phyloP scores from a whole-genome alignment of 30 jellyfish, hydroid and myxozoan genomes.

The Haliclystus octoradiatus region DNA sequence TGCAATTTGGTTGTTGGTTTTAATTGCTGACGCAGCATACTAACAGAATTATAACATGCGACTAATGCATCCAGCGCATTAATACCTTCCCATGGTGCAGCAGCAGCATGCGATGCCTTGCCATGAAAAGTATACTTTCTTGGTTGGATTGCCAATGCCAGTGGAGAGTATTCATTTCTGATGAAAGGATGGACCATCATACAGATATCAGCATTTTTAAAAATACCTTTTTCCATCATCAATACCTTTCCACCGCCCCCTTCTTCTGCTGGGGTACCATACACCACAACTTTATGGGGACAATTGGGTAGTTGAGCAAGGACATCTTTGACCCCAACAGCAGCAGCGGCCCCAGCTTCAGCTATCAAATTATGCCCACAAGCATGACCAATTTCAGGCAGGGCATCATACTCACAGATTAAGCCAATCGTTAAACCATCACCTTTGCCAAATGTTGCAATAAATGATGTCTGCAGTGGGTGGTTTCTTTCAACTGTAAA shows the following conservation, averaged over 20 bases:
- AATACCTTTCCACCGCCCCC: slow-evolving; percentile 77
- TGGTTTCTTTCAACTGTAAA: slow-evolving; percentile 48
- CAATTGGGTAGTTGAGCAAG: not conserved
- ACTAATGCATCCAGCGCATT: slow-evolving; percentile 97
- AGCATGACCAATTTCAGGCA: slow-evolving; percentile 97
- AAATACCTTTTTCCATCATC: slow-evolving; percentile 65
- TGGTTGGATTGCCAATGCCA: not conserved
- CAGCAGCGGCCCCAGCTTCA: slow-evolving; percentile 90
- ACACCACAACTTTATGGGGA: slow-evolving; percentile 39
- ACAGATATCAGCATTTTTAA: slow-evolving; percentile 76
- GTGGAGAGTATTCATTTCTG: slow-evolving; percentile 18
- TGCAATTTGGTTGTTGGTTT: slow-evolving; percentile 56
- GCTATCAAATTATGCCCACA: slow-evolving; percentile 93
- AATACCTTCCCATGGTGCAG: slow-evolving; percentile 86
- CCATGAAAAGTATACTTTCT: slow-evolving; percentile 4
- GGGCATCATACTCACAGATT: slow-evolving; percentile 87
- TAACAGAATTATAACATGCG: slow-evolving; percentile 57
- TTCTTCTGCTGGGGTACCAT: slow-evolving; percentile 98
- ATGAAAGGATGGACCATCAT: slow-evolving; percentile 87
- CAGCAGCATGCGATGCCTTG: slow-evolving; percentile 52
- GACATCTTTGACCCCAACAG: slow-evolving; percentile 34
- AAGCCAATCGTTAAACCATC: slow-evolving; percentile 70
- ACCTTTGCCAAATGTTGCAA: slow-evolving; percentile 60
- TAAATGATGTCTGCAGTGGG: slow-evolving; percentile 73
- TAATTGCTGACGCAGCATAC: slow-evolving; percentile 90